Evolutionary conservation across 2,797 vertebrate species (phyloP).

Genomic region (Betta splendens): DNA sequence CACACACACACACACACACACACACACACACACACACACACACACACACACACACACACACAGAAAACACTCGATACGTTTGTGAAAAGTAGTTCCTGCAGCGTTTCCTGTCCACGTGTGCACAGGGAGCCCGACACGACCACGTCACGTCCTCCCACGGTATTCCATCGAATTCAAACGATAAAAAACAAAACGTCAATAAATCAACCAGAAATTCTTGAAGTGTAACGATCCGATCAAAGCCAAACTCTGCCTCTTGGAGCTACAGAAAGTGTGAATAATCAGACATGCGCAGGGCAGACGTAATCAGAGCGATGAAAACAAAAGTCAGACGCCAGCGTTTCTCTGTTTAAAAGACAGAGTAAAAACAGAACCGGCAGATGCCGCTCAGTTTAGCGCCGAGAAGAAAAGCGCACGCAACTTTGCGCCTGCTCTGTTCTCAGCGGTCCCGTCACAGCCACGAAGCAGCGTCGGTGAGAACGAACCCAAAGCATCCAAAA

Average conservation of each 20-base stretch:
- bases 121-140: slow-evolving; percentile 23
- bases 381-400: slow-evolving; percentile 3
- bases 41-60: slow-evolving; percentile 16
- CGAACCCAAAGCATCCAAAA: background rate
- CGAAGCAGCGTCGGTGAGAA: background rate
- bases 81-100: slow-evolving; percentile 53
- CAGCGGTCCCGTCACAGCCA: slow-evolving; percentile 11
- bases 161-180: slow-evolving; percentile 16
- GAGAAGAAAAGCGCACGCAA: slow-evolving; percentile 31
- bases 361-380: slow-evolving; percentile 36
- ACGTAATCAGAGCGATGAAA: slow-evolving; percentile 31
- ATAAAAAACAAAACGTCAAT: background rate
- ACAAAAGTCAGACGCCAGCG: slow-evolving; percentile 35
- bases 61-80: slow-evolving; percentile 22
- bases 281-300: slow-evolving; percentile 9
- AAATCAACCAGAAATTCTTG: background rate
- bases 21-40: slow-evolving; percentile 8
- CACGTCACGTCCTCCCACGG: slow-evolving; percentile 17
- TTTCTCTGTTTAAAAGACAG: background rate
- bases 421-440: slow-evolving; percentile 10
- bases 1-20: slow-evolving; percentile 14
- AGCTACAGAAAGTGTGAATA: slow-evolving; percentile 1
- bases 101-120: slow-evolving; percentile 26
- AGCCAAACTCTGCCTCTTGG: slow-evolving; percentile 1
- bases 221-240: slow-evolving; percentile 4